Evolutionary conservation across 2,113 vertebrate genomes (phyloP).

Genomic region (Ctenomys sociabilis): DNA sequence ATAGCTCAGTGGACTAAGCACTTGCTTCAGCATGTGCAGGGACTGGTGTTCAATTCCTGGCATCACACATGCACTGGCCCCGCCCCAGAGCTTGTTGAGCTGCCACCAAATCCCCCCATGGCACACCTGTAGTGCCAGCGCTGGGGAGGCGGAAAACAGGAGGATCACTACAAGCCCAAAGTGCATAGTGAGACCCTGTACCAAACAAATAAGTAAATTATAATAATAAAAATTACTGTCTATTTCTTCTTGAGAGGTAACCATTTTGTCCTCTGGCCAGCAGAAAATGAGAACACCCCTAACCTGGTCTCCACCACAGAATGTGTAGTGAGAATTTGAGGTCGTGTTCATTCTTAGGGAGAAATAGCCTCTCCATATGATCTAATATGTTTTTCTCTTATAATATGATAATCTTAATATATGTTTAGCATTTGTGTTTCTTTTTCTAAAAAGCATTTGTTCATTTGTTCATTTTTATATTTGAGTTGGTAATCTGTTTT

Average conservation of each 20-base stretch:
- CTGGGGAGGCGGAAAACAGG: too few species aligned
- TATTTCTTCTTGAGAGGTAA: neutral
- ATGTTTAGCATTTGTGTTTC: neutral
- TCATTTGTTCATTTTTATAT: constrained; percentile 59
- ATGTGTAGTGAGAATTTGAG: neutral
- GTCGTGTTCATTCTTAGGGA: neutral
- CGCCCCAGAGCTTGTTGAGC: too few species aligned
- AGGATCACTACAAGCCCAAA: too few species aligned
- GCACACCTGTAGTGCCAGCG: too few species aligned
- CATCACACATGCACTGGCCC: too few species aligned
- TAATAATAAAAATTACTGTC: neutral
- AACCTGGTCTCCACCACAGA: neutral
- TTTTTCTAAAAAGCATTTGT: constrained; percentile 45
- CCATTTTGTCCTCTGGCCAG: neutral
- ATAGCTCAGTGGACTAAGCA: too few species aligned
- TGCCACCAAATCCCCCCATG: too few species aligned
- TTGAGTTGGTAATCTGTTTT: constrained; percentile 33
- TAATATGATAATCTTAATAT: constrained; percentile 23
- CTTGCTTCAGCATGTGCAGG: too few species aligned
- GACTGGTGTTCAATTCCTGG: too few species aligned
- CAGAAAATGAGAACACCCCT: neutral
- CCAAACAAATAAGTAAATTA: too few species aligned
- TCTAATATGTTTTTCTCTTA: constrained; percentile 38
- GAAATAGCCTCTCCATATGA: neutral
- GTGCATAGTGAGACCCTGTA: too few species aligned